Evolutionary conservation across 2,888 invertebrate genomes (phyloP).

Genomic region (Tetragonisca angustula): DNA sequence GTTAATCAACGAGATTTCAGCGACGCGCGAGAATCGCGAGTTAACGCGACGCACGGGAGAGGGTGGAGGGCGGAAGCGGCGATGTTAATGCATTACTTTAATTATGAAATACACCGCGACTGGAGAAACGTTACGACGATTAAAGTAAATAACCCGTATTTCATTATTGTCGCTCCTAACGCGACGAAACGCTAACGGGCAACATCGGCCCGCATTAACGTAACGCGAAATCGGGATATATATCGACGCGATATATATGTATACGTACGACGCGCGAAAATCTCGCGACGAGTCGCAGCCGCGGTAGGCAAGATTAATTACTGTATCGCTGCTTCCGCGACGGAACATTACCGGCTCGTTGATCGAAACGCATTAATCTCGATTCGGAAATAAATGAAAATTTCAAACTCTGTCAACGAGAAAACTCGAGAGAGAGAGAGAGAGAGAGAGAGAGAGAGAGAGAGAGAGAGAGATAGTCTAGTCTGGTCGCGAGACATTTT

Average conservation of each 20-base stretch:
- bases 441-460: too few relatives aligned
- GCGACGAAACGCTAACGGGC: conserved; percentile 1
- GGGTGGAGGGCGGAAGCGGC: background rate
- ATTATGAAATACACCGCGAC: conserved; percentile 20
- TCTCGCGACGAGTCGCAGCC: background rate
- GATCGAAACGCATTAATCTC: conserved; percentile 4
- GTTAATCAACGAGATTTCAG: conserved; percentile 15
- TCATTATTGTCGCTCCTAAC: conserved; percentile 19
- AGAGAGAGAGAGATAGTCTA: background rate
- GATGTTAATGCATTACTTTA: conserved; percentile 27
- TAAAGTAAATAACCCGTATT: conserved; percentile 37
- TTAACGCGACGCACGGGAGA: background rate
- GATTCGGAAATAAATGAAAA: background rate
- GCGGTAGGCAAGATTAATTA: conserved; percentile 31
- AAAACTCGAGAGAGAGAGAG: background rate
- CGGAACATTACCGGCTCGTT: background rate
- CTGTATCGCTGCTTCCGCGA: background rate
- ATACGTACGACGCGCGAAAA: background rate
- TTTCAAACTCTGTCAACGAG: background rate
- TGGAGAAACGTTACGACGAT: conserved; percentile 13
- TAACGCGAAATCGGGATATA: background rate
- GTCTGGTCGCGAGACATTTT: background rate
- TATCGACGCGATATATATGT: background rate
- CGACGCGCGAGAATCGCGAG: conserved; percentile 2
- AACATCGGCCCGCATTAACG: background rate